Evolutionary conservation across 2,113 vertebrate genomes (phyloP).

Genomic region (Corythornis madagascariensis): DNA sequence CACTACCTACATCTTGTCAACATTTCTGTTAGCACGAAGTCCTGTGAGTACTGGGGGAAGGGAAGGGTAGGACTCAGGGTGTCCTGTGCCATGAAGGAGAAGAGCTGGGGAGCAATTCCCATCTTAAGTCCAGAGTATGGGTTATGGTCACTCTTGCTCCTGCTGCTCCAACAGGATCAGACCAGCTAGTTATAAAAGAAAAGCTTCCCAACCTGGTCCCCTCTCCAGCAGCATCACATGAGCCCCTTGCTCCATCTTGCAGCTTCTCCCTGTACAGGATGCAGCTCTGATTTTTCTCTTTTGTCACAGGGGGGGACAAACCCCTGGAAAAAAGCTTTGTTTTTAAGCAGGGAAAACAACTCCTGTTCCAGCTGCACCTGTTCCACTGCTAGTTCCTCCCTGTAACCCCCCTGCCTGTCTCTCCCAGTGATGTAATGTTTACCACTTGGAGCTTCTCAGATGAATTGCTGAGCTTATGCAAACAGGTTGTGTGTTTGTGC

Average conservation of each 20-base stretch:
- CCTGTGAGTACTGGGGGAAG: background rate
- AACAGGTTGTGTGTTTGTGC: slow-evolving; percentile 53
- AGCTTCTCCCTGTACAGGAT: background rate
- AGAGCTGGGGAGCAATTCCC: background rate
- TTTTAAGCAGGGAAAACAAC: background rate
- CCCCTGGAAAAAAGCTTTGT: accelerated
- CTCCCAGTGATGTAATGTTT: slow-evolving; percentile 45
- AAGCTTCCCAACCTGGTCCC: background rate
- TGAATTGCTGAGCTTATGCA: slow-evolving; percentile 57
- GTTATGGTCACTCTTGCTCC: background rate
- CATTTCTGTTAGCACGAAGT: background rate
- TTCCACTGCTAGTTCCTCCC: background rate
- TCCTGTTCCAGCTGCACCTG: background rate
- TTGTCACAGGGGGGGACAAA: background rate
- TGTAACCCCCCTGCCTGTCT: background rate
- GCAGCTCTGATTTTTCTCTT: background rate
- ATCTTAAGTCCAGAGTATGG: background rate
- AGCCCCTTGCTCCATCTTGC: background rate
- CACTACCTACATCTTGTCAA: background rate
- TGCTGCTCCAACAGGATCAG: background rate
- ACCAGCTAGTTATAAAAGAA: background rate
- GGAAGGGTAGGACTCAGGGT: background rate
- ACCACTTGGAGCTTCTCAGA: slow-evolving; percentile 38
- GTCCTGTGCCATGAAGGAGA: background rate
- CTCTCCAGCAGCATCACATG: accelerated